phyloP scores from a whole-genome alignment of 2,888 invertebrate genomes.

The Lasioglossum morio region DNA sequence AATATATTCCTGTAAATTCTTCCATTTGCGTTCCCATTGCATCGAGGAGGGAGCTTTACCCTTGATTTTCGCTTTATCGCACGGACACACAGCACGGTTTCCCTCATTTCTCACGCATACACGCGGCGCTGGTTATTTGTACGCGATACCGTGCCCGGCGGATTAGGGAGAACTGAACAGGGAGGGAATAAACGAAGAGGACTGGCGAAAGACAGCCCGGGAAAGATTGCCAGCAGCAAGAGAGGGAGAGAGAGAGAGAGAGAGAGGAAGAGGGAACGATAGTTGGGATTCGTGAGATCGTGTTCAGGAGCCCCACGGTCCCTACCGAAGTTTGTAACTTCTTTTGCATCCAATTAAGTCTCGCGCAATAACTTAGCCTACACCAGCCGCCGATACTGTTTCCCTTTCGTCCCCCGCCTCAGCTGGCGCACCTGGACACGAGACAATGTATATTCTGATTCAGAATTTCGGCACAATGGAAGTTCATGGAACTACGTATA shows the following conservation, averaged over 20 bases:
- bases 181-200: constrained; percentile 4
- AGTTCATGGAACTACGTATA: constrained; percentile 43
- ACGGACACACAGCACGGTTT: neutral
- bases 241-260: neutral
- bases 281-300: constrained; percentile 69
- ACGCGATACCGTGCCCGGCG: constrained; percentile 38
- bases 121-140: constrained; percentile 53
- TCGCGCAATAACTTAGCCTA: constrained; percentile 75
- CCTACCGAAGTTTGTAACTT: constrained; percentile 73
- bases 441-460: constrained; percentile 66
- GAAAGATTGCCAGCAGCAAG: neutral
- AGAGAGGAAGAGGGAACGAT: constrained; percentile 32
- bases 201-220: neutral
- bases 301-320: constrained; percentile 63
- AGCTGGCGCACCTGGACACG: constrained; percentile 19
- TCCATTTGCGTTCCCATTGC: neutral
- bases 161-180: constrained; percentile 44
- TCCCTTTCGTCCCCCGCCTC: neutral
- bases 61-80: constrained; percentile 21
- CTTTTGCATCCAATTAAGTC: constrained; percentile 78
- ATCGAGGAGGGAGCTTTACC: neutral
- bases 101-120: constrained; percentile 8
- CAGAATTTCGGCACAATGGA: constrained; percentile 62
- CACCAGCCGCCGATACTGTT: constrained; percentile 64
- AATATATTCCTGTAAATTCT: constrained; percentile 1